Percentiles rank a stretch among this genome's conserved stretches.
phyloP scores from a whole-genome alignment of 1,140 invertebrate genomes.

The Orius insidiosus region DNA sequence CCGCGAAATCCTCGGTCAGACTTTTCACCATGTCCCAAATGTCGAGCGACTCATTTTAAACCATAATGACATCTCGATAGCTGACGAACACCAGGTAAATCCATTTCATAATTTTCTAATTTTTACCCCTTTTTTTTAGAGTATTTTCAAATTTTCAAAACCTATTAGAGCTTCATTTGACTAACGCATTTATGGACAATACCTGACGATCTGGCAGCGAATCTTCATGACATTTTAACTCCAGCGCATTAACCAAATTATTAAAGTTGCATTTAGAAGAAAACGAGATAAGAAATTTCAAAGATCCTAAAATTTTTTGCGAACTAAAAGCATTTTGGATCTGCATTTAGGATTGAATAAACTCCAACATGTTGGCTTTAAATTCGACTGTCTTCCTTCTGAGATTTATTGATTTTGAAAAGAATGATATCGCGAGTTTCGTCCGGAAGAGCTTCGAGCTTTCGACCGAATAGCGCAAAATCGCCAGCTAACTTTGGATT shows the following conservation, averaged over 20 bases:
- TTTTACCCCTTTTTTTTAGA: conserved; percentile 27
- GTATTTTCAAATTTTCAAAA: conserved; percentile 64
- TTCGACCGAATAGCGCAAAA: conserved; percentile 38
- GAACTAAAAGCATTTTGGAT: conserved; percentile 43
- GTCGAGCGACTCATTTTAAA: conserved; percentile 54
- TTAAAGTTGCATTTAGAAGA: conserved; percentile 60
- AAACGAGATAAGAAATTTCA: conserved; percentile 53
- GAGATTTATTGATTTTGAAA: conserved; percentile 48
- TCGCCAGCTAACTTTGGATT: conserved; percentile 41
- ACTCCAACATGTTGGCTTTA: conserved; percentile 39
- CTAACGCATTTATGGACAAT: conserved; percentile 55
- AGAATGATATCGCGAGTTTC: conserved; percentile 46
- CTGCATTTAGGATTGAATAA: conserved; percentile 35
- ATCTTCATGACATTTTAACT: conserved; percentile 52
- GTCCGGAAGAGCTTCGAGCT: conserved; percentile 34
- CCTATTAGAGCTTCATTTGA: conserved; percentile 51
- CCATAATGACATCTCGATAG: conserved; percentile 51
- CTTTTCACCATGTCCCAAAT: conserved; percentile 55
- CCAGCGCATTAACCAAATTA: conserved; percentile 45
- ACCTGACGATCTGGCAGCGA: conserved; percentile 39
- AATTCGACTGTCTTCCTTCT: conserved; percentile 49
- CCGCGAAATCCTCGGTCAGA: conserved; percentile 52
- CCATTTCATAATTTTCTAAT: background rate
- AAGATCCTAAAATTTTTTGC: conserved; percentile 49
- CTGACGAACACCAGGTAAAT: conserved; percentile 28